These are phyloP conservation scores for Scrobipalpa atriplicella DNA, from an alignment of 2,888 invertebrate species.

Conservation along the genomic window DNA sequence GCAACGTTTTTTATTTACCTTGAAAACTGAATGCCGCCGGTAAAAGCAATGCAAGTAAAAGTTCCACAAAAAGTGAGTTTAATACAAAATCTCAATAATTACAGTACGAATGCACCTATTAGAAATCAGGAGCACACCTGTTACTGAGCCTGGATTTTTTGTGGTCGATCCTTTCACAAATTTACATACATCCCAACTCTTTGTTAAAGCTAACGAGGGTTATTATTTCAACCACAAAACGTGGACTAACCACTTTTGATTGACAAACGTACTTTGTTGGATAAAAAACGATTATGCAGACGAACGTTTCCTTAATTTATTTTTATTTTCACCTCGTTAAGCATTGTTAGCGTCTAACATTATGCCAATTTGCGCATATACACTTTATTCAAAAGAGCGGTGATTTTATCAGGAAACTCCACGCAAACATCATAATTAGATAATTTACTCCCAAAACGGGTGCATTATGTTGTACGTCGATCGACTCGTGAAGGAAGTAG, in stretches of 20 bases:
- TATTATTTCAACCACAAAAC: conserved; percentile 79
- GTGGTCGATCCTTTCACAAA: conserved; percentile 68
- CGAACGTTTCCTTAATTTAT: conserved; percentile 53
- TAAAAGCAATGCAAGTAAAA: conserved; percentile 52
- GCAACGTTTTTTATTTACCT: conserved; percentile 18
- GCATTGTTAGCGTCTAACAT: conserved; percentile 64
- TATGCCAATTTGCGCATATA: conserved; percentile 50
- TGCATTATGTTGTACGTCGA: conserved; percentile 25
- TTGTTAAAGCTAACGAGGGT: conserved; percentile 73
- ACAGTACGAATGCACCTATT: conserved; percentile 64
- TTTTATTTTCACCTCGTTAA: conserved; percentile 64
- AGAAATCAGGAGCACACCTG: conserved; percentile 76
- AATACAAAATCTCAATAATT: conserved; percentile 62
- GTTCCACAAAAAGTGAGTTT: conserved; percentile 54
- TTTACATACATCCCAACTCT: conserved; percentile 76
- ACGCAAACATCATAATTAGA: conserved; percentile 21
- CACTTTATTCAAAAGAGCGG: conserved; percentile 10
- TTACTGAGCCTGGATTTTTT: conserved; percentile 72
- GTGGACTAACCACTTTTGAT: conserved; percentile 68
- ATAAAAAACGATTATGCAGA: conserved; percentile 63
- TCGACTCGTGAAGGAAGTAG: conserved; percentile 1
- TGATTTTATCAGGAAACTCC: conserved; percentile 12
- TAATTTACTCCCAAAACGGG: conserved; percentile 22
- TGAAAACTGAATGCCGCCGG: conserved; percentile 68
- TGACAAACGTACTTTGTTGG: conserved; percentile 63